phyloP scores from a whole-genome alignment of 2,888 invertebrate genomes.

The Aspidapion aeneum region DNA sequence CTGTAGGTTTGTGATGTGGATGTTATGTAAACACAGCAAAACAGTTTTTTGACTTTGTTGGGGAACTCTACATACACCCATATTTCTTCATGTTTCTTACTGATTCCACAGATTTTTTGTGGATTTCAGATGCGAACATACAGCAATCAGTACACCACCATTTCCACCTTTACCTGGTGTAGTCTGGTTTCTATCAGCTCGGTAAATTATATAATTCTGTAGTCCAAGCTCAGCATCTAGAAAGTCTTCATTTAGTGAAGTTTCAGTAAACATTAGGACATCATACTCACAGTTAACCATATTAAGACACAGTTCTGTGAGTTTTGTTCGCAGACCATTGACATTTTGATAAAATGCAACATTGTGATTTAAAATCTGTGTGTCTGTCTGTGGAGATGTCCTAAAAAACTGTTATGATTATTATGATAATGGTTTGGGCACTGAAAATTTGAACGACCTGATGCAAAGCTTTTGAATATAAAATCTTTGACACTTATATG shows the following conservation, averaged over 20 bases:
- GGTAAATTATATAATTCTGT: background rate
- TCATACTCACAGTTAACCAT: background rate
- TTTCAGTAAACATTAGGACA: background rate
- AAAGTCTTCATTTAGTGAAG: background rate
- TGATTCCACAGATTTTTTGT: constrained; percentile 48
- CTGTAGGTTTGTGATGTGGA: background rate
- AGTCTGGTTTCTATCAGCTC: background rate
- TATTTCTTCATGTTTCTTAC: background rate
- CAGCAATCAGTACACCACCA: background rate
- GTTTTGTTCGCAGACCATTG: no score
- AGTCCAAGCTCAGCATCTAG: background rate
- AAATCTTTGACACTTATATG: no score
- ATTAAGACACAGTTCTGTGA: background rate
- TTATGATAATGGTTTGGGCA: no score
- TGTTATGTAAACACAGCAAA: background rate
- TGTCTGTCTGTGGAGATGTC: no score
- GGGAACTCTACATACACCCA: background rate
- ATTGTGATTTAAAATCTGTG: no score
- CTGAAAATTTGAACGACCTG: no score
- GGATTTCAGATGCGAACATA: background rate
- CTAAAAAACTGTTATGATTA: no score
- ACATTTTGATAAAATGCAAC: no score
- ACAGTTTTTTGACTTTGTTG: background rate
- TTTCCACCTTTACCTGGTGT: background rate
- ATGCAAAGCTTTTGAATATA: no score